These are phyloP conservation scores for Muscicapa adusta DNA, from an alignment of 2,113 vertebrate species.

Conservation along the genomic window DNA sequence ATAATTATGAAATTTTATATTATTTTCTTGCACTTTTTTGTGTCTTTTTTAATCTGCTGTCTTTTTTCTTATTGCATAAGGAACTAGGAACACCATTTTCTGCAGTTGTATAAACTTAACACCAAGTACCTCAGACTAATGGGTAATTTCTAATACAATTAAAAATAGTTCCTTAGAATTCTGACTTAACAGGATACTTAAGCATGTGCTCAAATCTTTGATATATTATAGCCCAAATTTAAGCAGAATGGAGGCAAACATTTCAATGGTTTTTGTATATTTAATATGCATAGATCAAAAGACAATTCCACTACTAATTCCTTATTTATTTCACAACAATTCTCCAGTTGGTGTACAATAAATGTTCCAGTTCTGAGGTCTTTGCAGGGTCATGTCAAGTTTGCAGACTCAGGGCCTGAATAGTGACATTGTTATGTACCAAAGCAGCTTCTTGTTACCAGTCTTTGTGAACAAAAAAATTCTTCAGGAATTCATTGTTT, in stretches of 20 bases:
- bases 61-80: not conserved
- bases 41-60: not conserved
- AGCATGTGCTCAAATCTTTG: rapidly evolving
- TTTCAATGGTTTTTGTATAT: not conserved
- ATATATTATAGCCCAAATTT: not conserved
- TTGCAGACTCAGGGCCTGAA: not conserved
- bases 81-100: not conserved
- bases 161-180: not conserved
- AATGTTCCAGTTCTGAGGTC: not conserved
- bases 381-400: not conserved
- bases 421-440: not conserved
- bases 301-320: not conserved
- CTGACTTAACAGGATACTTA: not conserved
- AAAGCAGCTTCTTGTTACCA: not conserved
- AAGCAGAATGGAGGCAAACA: not conserved
- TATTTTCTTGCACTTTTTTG: not conserved
- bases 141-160: not conserved
- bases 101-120: not conserved
- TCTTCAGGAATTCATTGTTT: not conserved
- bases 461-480: too few relatives aligned
- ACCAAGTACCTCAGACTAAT: not conserved
- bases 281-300: not conserved
- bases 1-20: not conserved
- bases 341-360: not conserved
- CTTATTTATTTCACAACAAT: not conserved